A percentile compares a stretch with the other conserved stretches of the same genome.
Conservation (phyloP, 2,797 vertebrate genomes). For the Sus cebifrons region DNA sequence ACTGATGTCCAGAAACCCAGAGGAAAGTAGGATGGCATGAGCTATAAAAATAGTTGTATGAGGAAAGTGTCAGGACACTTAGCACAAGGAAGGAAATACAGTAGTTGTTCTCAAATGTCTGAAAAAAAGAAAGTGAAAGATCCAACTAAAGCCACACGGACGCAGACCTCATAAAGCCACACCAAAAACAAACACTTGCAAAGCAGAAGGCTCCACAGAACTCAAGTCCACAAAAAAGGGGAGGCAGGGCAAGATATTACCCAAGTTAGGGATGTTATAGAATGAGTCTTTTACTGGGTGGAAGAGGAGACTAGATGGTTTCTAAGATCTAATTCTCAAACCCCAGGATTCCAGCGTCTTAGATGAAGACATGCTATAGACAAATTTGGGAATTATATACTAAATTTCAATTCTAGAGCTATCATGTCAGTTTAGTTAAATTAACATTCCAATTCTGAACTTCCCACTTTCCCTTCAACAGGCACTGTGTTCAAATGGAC, state of each 20-base stretch:
- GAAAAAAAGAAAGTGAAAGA: background rate
- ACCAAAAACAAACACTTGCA: background rate
- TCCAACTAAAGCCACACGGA: background rate
- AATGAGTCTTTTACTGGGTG: background rate
- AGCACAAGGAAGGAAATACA: slow-evolving; percentile 8
- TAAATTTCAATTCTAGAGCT: slow-evolving; percentile 15
- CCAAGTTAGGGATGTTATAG: background rate
- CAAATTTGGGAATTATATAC: background rate
- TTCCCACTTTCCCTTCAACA: background rate
- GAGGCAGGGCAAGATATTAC: background rate
- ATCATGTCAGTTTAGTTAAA: background rate
- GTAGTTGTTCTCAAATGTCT: slow-evolving; percentile 15
- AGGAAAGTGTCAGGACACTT: slow-evolving; percentile 42
- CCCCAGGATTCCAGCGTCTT: background rate
- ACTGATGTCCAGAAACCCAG: background rate
- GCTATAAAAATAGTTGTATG: slow-evolving; percentile 35
- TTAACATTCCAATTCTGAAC: background rate
- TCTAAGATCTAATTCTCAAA: slow-evolving; percentile 56
- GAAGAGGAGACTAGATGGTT: background rate
- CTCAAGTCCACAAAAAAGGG: background rate
- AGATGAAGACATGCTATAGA: background rate
- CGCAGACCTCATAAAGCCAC: slow-evolving; percentile 6
- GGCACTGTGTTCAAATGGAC: background rate
- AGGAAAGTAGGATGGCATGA: background rate
- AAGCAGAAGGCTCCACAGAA: background rate